phyloP scores from a whole-genome alignment of 23 tunicate genomes.

The Corella eumyota region DNA sequence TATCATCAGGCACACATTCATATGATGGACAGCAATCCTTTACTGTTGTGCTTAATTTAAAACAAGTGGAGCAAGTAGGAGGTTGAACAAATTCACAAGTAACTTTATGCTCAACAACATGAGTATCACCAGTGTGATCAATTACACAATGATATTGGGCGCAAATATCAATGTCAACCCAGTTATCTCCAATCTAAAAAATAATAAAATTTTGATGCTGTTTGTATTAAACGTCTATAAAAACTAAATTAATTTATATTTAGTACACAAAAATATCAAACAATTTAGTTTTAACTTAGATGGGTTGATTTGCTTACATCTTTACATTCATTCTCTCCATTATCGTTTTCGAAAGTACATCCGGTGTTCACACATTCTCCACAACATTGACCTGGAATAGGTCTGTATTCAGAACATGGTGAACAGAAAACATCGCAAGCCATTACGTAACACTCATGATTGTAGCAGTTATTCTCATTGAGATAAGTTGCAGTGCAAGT shows the following conservation, averaged over 20 bases:
- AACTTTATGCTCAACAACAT: constrained; percentile 7
- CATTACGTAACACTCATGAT: constrained; percentile 17
- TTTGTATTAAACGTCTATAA: too few relatives aligned
- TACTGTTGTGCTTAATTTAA: constrained; percentile 7
- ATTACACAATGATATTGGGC: constrained; percentile 11
- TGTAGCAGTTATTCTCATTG: constrained; percentile 38
- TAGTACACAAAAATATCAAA: too few relatives aligned
- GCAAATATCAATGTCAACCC: constrained; percentile 39
- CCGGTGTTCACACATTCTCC: constrained; percentile 59
- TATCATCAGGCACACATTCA: constrained; percentile 70
- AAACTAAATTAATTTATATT: background rate
- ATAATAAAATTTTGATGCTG: background rate
- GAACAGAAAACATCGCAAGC: constrained; percentile 54
- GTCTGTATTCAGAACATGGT: constrained; percentile 37
- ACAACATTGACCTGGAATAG: constrained; percentile 65
- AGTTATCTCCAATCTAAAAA: constrained; percentile 39
- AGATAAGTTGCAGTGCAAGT: constrained; percentile 25
- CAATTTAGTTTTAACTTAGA: too few relatives aligned
- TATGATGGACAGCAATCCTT: constrained; percentile 52
- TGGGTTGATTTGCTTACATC: constrained; percentile 11
- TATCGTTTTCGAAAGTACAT: constrained; percentile 14
- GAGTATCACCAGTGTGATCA: constrained; percentile 23
- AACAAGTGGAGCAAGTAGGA: constrained; percentile 47
- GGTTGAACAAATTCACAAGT: constrained; percentile 22
- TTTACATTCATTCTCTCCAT: constrained; percentile 16